Percentiles rank a stretch among this genome's conserved stretches.
Conservation (phyloP, 2,888 invertebrate species). For the Hirtodrosophila duncani region DNA sequence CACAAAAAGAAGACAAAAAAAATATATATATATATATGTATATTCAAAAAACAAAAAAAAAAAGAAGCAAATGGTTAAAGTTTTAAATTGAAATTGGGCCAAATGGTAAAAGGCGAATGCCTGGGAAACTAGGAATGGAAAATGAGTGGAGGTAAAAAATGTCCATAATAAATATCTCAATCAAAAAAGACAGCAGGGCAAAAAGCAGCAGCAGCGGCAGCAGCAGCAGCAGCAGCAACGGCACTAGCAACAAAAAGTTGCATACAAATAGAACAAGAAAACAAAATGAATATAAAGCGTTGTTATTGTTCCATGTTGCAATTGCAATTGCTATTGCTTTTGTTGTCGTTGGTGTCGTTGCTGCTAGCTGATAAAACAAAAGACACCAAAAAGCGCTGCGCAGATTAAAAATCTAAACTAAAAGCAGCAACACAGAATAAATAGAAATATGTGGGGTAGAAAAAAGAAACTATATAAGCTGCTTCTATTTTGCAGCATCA, state of each 20-base stretch:
- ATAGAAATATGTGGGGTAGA: conserved; percentile 37
- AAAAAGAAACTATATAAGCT: conserved; percentile 48
- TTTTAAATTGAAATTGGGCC: conserved; percentile 67
- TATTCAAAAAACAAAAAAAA: no score
- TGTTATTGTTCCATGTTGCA: conserved; percentile 18
- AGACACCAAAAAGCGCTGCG: conserved; percentile 50
- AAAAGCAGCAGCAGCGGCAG: conserved; percentile 25
- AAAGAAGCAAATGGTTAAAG: conserved; percentile 70
- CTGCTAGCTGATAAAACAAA: conserved; percentile 48
- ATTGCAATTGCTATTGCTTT: conserved; percentile 15
- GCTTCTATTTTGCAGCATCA: conserved; percentile 62
- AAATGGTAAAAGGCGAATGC: conserved; percentile 62
- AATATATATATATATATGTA: no score
- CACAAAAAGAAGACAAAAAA: conserved; percentile 30
- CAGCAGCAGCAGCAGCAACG: conserved; percentile 43
- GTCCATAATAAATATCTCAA: conserved; percentile 69
- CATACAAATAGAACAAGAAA: conserved; percentile 51
- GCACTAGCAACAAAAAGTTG: no score
- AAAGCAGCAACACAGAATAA: conserved; percentile 28
- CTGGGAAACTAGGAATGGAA: background rate
- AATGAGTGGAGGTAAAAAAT: conserved; percentile 24
- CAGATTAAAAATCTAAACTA: conserved; percentile 59
- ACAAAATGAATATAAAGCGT: conserved; percentile 61
- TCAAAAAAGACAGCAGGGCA: conserved; percentile 59
- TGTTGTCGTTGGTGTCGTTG: conserved; percentile 20